Conservation (phyloP, 2,797 vertebrate genomes). For the Poecilia velifera region DNA sequence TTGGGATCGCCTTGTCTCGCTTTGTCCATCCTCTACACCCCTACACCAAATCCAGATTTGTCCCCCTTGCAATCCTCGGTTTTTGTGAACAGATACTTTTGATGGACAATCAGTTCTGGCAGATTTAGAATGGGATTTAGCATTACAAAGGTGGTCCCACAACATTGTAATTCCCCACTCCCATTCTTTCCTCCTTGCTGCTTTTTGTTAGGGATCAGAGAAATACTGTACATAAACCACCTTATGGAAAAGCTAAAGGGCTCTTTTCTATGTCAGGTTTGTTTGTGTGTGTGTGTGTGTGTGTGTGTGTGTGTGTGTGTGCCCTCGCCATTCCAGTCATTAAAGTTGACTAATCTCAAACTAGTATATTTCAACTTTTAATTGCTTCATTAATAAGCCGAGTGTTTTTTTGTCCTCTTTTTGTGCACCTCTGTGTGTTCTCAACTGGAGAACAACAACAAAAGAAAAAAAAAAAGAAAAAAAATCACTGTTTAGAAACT, state of each 20-base stretch:
- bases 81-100: conserved; percentile 68
- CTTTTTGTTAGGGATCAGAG: conserved; percentile 56
- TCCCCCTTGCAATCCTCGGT: conserved; percentile 53
- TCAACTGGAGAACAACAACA: conserved; percentile 36
- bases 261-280: conserved; percentile 19
- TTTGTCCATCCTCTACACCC: conserved; percentile 25
- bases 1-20: conserved; percentile 54
- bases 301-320: conserved; percentile 9
- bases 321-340: conserved; percentile 35
- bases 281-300: conserved; percentile 23
- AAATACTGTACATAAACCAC: conserved; percentile 67
- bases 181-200: conserved; percentile 40
- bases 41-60: conserved; percentile 24
- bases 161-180: conserved; percentile 71
- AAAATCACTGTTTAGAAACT: conserved; percentile 57
- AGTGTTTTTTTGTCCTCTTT: conserved; percentile 44
- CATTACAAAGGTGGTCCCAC: conserved; percentile 78
- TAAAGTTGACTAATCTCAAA: conserved; percentile 61
- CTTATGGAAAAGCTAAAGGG: conserved; percentile 48
- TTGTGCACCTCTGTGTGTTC: conserved; percentile 37
- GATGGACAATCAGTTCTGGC: conserved; percentile 79
- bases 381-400: conserved; percentile 46
- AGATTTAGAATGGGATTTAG: conserved; percentile 81
- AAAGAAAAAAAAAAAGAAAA: conserved; percentile 1
- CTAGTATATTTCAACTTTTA: conserved; percentile 74